Base-by-base conservation (phyloP, 2,113 vertebrate genomes). In the Ceuthmochares aereus region DNA sequence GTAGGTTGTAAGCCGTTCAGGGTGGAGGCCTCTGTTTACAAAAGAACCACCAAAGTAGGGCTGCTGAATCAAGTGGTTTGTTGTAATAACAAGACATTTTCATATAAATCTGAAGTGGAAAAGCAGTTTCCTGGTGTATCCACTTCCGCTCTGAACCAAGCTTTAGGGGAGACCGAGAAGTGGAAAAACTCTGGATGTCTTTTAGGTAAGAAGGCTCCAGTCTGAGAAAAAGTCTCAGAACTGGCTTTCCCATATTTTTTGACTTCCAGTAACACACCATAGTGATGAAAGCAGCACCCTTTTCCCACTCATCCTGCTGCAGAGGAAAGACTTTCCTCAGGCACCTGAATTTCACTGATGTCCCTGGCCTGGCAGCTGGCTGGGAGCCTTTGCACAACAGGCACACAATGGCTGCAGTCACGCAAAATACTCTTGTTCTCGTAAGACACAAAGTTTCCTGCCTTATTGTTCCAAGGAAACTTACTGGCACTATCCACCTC, bases 31-130 rank as follows among this genome's bases (percentile, higher is more conserved):
- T 66, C 59, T 90, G 14, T 87, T 93, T 95, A 43, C 73, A 60
- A 79, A 87, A 74, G 13, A 85, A 49, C 76, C 68, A 34, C 27
- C 37, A 49, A 95, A 87, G 84, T 56, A 56, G 40, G 79, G 89
- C 77, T 87, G 93, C 89, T 91, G 84, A 81, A 78, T 72, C 73
- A 22, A 96, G 80, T 16, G 49, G 40, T 68, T 84, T 84, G 70
- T 87, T 81, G 60, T 75, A 87, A 69, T 56, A 86, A 79, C 25
- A 60, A 79, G 64, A 56, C 47, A 49, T 90, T 67, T 72, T 32
- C 56, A 62, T 30, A 72, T 84, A 87, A 94, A 87, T 47, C 30
- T 42, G 52, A 89, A 89, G 74, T 82, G 84, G 91, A 82, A 84
- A 89, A 89, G 66, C 58, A 73, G 66, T 73, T 92, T 95, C 66